Base-by-base conservation (phyloP, 92 coral and sea anemone species). In the Porites lobata region DNA sequence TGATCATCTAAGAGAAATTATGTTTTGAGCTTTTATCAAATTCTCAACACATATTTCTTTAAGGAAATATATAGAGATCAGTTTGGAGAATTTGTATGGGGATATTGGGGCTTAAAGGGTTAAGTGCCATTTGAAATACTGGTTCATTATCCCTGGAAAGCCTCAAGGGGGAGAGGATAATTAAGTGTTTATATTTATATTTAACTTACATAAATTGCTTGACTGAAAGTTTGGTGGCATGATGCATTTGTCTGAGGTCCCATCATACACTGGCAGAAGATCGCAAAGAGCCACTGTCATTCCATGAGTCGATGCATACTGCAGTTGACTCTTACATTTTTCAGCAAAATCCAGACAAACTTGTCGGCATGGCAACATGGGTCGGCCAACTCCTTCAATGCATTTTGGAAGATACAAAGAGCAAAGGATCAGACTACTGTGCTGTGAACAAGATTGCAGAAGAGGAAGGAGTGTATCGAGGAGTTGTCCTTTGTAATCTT, bases 331-430 rank as follows among this genome's bases (percentile, higher is more conserved):
- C 13, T 59, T 77, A 69, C 96, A 93, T 11, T 84, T 85, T 64
- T 85, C 84, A 52, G 86, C 91, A 77, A 93, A 93, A 82, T 90
- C 86, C 53, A 89, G 80, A 67, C 96, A 93, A 50, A 93, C 96
- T 70, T 65, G 74, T 32, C 96, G 89, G 76, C 96, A 93, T 53
- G 96, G 96, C 17, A 93, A 81, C 65, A 93, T 86, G 8, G 96
- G 96, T 63, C 77, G 78, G 12, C 83, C 59, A 43, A 56, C 78
- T 29, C 67, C 81, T 18, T 54, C 32, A 50, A 81, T 88, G 52
- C 96, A 93, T 64, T 93, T 90, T 20, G 96, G 96, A 10, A 87
- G 82, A 76, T 67, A 93, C 73, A 90, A 8, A 8, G 96, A 93
- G 21, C 96, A 93, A 9, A 93, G 89, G 62, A 93, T 87, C 54